These are phyloP conservation scores for Planococcus citri DNA, from an alignment of 1,140 invertebrate species.

Conservation along the genomic window DNA sequence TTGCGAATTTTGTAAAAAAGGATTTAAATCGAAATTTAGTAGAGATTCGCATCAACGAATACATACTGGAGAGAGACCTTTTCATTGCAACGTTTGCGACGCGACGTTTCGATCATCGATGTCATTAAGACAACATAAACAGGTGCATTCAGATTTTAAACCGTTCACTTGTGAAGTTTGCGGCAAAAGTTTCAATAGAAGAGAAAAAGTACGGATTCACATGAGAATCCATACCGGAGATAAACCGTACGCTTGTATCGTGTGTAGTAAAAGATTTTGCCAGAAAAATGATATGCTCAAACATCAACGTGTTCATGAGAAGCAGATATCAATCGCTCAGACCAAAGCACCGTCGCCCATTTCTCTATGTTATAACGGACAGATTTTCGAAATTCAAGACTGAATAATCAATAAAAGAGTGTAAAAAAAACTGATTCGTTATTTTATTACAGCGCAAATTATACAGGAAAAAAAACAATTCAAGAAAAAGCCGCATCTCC, in stretches of 20 bases:
- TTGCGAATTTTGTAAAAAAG: conserved; percentile 34
- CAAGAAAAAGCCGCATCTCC: not conserved
- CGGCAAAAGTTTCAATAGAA: conserved; percentile 30
- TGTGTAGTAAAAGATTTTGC: conserved; percentile 43
- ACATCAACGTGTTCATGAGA: conserved; percentile 33
- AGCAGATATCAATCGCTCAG: not conserved
- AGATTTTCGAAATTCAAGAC: conserved; percentile 7
- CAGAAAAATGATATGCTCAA: conserved; percentile 36
- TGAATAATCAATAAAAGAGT: not conserved
- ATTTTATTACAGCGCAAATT: too few relatives aligned
- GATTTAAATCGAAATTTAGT: conserved; percentile 29
- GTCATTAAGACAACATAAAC: conserved; percentile 22
- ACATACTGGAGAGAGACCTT: conserved; percentile 24
- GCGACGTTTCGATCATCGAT: conserved; percentile 22
- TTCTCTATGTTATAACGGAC: not conserved
- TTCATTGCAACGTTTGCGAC: conserved; percentile 22
- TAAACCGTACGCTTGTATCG: conserved; percentile 56
- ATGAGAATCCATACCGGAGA: conserved; percentile 57
- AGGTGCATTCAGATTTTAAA: conserved; percentile 20
- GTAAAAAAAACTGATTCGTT: too few relatives aligned
- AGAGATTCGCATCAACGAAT: conserved; percentile 21
- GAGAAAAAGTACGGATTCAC: conserved; percentile 42
- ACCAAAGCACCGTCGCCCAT: not conserved
- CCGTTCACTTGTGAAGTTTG: conserved; percentile 23
- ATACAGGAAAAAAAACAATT: too few relatives aligned